These are phyloP conservation scores for Drosophila helvetica DNA, from an alignment of 2,888 invertebrate species.

Conservation along the genomic window DNA sequence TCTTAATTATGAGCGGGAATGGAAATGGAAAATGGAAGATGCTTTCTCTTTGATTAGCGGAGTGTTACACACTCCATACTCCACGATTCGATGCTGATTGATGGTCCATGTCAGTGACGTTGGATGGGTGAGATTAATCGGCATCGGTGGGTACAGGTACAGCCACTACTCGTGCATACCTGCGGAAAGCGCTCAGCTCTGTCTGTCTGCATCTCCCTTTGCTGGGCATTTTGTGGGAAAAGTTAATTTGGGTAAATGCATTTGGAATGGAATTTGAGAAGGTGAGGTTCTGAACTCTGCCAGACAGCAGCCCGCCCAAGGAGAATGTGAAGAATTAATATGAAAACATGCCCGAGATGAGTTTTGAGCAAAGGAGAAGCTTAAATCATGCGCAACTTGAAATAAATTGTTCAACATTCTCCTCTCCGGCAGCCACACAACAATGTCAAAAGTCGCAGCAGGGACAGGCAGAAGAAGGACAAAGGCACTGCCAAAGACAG, in stretches of 20 bases:
- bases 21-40: slow-evolving; percentile 48
- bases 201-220: slow-evolving; percentile 45
- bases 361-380: slow-evolving; percentile 4
- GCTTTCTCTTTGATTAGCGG: slow-evolving; percentile 64
- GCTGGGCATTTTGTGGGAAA: slow-evolving; percentile 28
- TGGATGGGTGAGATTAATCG: slow-evolving; percentile 24
- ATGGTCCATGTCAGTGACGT: slow-evolving; percentile 40
- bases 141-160: slow-evolving; percentile 3
- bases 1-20: slow-evolving; percentile 28
- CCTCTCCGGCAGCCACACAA: slow-evolving; percentile 12
- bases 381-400: slow-evolving; percentile 49
- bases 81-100: slow-evolving; percentile 57
- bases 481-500: slow-evolving; percentile 20
- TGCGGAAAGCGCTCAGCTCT: background rate
- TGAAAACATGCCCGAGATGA: slow-evolving; percentile 29
- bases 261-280: background rate
- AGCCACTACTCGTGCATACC: background rate
- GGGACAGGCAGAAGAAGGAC: slow-evolving; percentile 14
- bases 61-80: slow-evolving; percentile 43
- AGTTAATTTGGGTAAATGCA: slow-evolving; percentile 35
- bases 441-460: slow-evolving; percentile 19
- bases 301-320: slow-evolving; percentile 6
- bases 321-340: slow-evolving; percentile 22
- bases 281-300: background rate
- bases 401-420: slow-evolving; percentile 49